Evolutionary conservation across 2,113 vertebrate species (phyloP), one percentile per base, ranked within the genome.

Genomic region (Pedionomus torquatus): DNA sequence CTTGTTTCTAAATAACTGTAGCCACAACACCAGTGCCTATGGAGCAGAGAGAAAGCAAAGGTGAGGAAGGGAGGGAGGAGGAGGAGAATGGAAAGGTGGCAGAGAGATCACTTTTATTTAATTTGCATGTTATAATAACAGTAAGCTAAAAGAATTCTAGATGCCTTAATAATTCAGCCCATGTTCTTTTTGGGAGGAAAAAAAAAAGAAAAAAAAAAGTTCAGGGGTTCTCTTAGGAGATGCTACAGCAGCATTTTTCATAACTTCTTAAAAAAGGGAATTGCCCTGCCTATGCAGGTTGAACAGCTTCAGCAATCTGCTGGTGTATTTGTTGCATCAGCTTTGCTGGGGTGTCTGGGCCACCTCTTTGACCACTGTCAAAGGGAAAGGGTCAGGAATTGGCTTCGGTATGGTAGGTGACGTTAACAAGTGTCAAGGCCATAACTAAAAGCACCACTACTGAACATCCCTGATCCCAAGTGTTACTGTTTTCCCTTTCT

Each of bases 401-500:
- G 41, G 24, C 26, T 77, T 44, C 14, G 14, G 64, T 14, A 1
- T 21, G 43, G 37, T 21, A 31, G 37, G 20, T 44, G 37, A 9
- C 43, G 28, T 51, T 70, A 52, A 46, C 14, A 13, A 28, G 24
- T 31, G 21, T 52, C 33, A 15, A 5, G 39, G 57, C 55, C 21
- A 4, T 31, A 33, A 24, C 44, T 33, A 10, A 58, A 37, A 71
- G 43, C 15, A 7, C 23, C 2, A 0, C 28, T 33, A 5, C 39
- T 21, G 46, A 51, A n/a, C 17, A 9, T 28, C 5, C 48, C 63
- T 6, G 20, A 41, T 65, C 10, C 31, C 0, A 1, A 51, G 15
- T 18, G 20, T 30, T 78, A 3, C 9, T 48, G 11, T 7, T 3
- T 55, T 23, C 10, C 3, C 6, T 11, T 10, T 2, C 25, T 17